Percentiles rank a stretch among this genome's conserved stretches.
These are phyloP conservation scores for Sander lucioperca DNA, from an alignment of 2,113 vertebrate genomes.

Conservation along the genomic window DNA sequence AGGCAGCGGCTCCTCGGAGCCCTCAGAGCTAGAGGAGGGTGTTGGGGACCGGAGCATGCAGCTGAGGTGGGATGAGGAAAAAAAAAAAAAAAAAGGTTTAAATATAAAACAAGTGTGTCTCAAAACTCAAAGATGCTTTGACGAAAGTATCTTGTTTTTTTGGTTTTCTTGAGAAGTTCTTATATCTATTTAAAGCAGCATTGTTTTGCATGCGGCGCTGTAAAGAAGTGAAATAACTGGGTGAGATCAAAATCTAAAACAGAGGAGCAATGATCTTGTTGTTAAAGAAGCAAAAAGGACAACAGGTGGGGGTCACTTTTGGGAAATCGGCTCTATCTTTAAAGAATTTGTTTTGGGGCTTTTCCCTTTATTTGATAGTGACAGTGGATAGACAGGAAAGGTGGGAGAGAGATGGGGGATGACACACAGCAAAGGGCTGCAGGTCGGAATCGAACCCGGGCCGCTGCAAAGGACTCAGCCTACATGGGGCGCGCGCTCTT, in stretches of 20 bases:
- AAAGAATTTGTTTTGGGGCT: no score
- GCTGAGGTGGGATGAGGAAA: conserved; percentile 49
- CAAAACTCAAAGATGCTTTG: neutral
- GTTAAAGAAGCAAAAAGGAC: conserved; percentile 45
- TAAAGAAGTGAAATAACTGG: neutral
- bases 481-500: no score
- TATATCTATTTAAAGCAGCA: neutral
- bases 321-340: conserved; percentile 76
- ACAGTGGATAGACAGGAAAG: no score
- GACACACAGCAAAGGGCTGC: no score
- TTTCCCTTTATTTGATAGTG: no score
- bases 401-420: no score
- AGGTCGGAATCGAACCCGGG: no score
- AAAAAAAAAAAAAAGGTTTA: neutral
- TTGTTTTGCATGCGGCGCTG: neutral
- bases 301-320: conserved; percentile 72
- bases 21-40: conserved; percentile 45
- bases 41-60: conserved; percentile 72
- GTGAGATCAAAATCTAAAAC: conserved; percentile 47
- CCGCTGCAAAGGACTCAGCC: no score
- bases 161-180: neutral
- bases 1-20: conserved; percentile 40
- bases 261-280: conserved; percentile 47
- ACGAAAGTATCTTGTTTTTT: neutral
- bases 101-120: neutral